Percentiles rank a stretch among this genome's conserved stretches.
Evolutionary conservation across 2,113 vertebrate genomes (phyloP).

Genomic region (Pachyramphus minor): DNA sequence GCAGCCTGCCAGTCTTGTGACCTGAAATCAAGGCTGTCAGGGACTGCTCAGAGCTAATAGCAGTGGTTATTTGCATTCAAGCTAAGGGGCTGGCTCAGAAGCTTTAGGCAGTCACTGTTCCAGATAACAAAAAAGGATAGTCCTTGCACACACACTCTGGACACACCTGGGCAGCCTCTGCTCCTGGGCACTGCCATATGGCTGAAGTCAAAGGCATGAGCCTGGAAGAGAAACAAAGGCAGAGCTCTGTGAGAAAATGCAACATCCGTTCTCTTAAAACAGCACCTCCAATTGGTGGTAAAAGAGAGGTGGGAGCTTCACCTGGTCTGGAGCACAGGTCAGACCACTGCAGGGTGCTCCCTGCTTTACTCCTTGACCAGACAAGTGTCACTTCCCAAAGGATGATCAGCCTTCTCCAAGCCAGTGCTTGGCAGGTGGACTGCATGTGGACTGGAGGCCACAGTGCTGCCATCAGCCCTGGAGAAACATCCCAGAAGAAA

Average conservation of each 20-base stretch:
- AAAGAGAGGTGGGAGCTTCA: background rate
- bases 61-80: background rate
- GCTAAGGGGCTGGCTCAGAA: background rate
- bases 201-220: background rate
- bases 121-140: background rate
- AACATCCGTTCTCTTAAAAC: background rate
- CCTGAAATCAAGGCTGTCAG: background rate
- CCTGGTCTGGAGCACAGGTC: background rate
- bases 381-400: background rate
- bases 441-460: background rate
- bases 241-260: background rate
- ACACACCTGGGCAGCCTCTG: conserved; percentile 12
- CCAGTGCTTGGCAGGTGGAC: background rate
- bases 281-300: background rate
- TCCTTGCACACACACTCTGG: background rate
- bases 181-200: background rate
- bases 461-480: background rate
- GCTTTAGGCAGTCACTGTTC: background rate
- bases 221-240: background rate
- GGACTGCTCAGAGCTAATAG: background rate
- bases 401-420: background rate
- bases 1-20: background rate
- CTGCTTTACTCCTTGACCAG: background rate
- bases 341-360: background rate
- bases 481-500: background rate